Base-by-base conservation (phyloP, 2,888 invertebrate genomes). In the Agrochola litura region DNA sequence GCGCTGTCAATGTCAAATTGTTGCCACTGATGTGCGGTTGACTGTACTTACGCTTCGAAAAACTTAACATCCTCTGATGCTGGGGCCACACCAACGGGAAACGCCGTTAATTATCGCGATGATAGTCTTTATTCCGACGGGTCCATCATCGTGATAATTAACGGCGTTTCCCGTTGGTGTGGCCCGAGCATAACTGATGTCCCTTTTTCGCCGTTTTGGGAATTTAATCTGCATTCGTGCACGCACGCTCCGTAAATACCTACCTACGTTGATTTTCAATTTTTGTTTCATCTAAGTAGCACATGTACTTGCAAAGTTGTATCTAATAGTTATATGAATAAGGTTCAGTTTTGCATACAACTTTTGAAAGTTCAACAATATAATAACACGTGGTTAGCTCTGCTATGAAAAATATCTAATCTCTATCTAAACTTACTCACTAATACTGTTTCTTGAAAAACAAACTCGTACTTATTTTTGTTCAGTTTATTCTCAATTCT, bases 401-500 rank as follows among this genome's bases (percentile, higher is more conserved):
- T 43, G 25, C 22, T 54, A 22, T 54, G 6, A 22, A 22, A 22
- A 30, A 9, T 49, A 22, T 52, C 8, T 14, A 49, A 14, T 66
- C 14, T 52, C 3, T 37, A 37, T 37, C 37, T 3, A 37, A 37
- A 22, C 14, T 37, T 52, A 49, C 16, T 6, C 46, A 25, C 14
- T 66, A n/a, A n/a, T 12, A 22, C 25, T 30, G 16, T 54, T 25
- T 52, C 14, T 52, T 37, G 14, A 52, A 52, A 46, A 72, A 68
- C n/a, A 19, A 64, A 41, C 46, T 49, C 30, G 12, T n/a, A 25
- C 43, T 25, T 43, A 43, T 16, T 46, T 49, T 37, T 16, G 6
- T 30, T 19, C 37, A 37, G 14, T 73, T 49, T 73, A 49, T 52
- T 74, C 49, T 74, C 16, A 75, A 9, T 74, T 61, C 30, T 49